A percentile compares a stretch with the other conserved stretches of the same genome.
Conservation (phyloP, 2,113 vertebrate species). For the Ranitomeya variabilis region DNA sequence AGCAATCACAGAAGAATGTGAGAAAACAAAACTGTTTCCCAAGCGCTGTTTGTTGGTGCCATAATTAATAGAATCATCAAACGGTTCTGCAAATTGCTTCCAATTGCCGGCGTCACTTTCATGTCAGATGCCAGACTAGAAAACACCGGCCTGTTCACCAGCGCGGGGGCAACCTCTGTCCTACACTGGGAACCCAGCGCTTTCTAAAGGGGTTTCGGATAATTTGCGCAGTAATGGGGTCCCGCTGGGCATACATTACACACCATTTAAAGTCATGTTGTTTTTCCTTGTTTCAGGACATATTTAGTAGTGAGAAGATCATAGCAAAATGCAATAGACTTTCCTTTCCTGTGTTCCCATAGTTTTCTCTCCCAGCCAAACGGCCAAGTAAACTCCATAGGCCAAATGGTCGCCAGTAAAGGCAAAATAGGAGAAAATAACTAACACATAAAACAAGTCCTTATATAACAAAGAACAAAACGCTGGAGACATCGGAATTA, state of each 20-base stretch:
- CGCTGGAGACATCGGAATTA: background rate
- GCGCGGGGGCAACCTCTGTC: constrained; percentile 64
- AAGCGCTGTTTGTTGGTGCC: constrained; percentile 72
- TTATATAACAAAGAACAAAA: background rate
- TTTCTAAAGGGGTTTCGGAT: constrained; percentile 66
- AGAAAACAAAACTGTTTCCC: constrained; percentile 76
- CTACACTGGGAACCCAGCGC: constrained; percentile 70
- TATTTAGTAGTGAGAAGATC: constrained; percentile 64
- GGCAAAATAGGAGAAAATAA: background rate
- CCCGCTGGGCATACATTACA: constrained; percentile 66
- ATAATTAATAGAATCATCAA: constrained; percentile 75
- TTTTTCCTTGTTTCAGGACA: constrained; percentile 68
- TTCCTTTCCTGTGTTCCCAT: constrained; percentile 64
- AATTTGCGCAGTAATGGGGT: constrained; percentile 70
- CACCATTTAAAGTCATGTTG: constrained; percentile 68
- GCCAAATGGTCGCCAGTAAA: background rate
- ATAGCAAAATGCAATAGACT: constrained; percentile 64
- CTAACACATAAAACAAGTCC: background rate
- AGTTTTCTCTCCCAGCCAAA: constrained; percentile 52
- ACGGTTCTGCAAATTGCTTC: constrained; percentile 78
- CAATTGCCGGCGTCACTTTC: constrained; percentile 78
- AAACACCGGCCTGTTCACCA: constrained; percentile 67
- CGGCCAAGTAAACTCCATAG: background rate
- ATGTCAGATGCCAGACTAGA: constrained; percentile 73
- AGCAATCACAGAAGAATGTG: constrained; percentile 80